These are phyloP conservation scores for Onychomys torridus DNA, from an alignment of 2,797 vertebrate species.

Conservation along the genomic window DNA sequence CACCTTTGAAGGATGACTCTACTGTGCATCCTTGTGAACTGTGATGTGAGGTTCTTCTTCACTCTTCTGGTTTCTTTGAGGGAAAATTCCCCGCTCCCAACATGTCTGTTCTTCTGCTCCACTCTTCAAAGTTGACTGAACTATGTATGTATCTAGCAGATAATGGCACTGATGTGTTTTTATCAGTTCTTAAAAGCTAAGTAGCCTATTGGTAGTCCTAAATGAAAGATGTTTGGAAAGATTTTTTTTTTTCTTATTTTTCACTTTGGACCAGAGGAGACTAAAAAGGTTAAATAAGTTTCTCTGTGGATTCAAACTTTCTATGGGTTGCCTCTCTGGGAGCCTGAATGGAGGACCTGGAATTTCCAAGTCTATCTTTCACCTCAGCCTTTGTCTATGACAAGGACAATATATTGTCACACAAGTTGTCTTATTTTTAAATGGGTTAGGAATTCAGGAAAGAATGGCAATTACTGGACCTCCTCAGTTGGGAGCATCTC, in stretches of 20 bases:
- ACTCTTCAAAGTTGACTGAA: not conserved
- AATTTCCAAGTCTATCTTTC: conserved; percentile 11
- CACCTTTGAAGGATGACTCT: not conserved
- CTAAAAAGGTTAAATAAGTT: not conserved
- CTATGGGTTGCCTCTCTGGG: not conserved
- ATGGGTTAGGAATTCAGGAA: not conserved
- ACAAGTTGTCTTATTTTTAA: not conserved
- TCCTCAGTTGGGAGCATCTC: not conserved
- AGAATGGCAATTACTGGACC: not conserved
- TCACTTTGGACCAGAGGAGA: not conserved
- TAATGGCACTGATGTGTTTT: not conserved
- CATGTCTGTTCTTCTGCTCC: not conserved
- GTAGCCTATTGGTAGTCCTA: not conserved
- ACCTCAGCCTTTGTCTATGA: not conserved
- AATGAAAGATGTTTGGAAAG: not conserved
- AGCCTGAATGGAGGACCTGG: not conserved
- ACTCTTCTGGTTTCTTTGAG: not conserved
- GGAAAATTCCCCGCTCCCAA: not conserved
- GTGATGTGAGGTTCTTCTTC: not conserved
- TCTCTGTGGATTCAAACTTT: not conserved
- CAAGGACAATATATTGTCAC: not conserved
- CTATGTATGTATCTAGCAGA: not conserved
- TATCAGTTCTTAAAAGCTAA: not conserved
- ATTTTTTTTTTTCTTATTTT: not conserved
- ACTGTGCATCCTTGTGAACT: not conserved